Percentiles rank a stretch among this genome's conserved stretches.
phyloP scores from a whole-genome alignment of 2,888 invertebrate genomes.

The Biston betularia region DNA sequence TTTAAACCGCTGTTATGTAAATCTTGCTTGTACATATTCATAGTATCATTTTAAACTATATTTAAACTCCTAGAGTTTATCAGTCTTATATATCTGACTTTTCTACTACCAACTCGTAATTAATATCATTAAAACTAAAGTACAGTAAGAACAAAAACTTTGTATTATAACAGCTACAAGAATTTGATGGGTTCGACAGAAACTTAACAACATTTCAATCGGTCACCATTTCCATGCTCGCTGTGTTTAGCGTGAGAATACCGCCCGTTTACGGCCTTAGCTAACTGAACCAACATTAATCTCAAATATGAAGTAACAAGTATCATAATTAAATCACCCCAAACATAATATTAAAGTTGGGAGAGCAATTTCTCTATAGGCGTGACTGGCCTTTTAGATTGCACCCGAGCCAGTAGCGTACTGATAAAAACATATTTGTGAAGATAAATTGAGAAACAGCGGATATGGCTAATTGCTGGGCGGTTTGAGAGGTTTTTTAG shows the following conservation, averaged over 20 bases:
- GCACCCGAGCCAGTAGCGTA: constrained; percentile 60
- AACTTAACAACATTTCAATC: not conserved
- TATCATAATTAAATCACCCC: constrained; percentile 32
- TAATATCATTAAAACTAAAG: too few species aligned
- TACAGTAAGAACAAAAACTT: too few species aligned
- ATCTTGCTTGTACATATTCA: not conserved
- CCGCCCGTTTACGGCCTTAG: not conserved
- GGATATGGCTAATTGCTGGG: constrained; percentile 64
- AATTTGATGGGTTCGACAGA: too few species aligned
- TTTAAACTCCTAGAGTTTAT: not conserved
- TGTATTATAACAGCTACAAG: too few species aligned
- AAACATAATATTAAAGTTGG: constrained; percentile 26
- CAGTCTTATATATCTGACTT: too few species aligned
- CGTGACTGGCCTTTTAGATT: constrained; percentile 64
- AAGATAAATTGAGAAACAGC: constrained; percentile 62
- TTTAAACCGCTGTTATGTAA: not conserved
- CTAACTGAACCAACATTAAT: constrained; percentile 19
- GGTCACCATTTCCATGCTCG: constrained; percentile 2
- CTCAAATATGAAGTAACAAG: constrained; percentile 31
- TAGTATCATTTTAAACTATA: not conserved
- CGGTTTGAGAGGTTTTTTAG: constrained; percentile 32
- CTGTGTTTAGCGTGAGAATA: constrained; percentile 10
- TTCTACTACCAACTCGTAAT: too few species aligned
- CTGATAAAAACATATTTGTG: constrained; percentile 54
- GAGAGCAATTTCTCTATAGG: constrained; percentile 54